Percentiles rank a stretch among this genome's conserved stretches.
Evolutionary conservation across 1,140 invertebrate species (phyloP).

Genomic region (Stenopsyche tienmushanensis): DNA sequence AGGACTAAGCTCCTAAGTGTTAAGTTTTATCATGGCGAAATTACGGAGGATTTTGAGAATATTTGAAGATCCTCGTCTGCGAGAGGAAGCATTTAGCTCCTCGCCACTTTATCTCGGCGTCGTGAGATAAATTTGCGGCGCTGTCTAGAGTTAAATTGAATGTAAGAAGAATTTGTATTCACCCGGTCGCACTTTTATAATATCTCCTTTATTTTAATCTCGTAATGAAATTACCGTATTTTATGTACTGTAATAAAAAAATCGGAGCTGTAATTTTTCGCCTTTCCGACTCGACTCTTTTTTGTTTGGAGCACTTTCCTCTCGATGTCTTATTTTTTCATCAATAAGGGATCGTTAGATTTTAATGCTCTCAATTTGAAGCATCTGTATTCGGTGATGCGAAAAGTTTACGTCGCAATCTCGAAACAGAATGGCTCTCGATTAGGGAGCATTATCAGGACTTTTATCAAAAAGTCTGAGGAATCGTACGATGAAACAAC

Average conservation of each 20-base stretch:
- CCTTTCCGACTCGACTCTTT: too few relatives aligned
- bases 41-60: neutral
- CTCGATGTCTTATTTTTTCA: too few relatives aligned
- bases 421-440: too few relatives aligned
- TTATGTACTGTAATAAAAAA: too few relatives aligned
- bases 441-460: too few relatives aligned
- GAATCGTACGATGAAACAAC: too few relatives aligned
- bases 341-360: too few relatives aligned
- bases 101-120: constrained; percentile 21
- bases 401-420: constrained; percentile 1
- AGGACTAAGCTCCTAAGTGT: neutral
- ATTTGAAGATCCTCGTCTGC: constrained; percentile 16
- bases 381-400: neutral
- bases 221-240: constrained; percentile 16
- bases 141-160: constrained; percentile 31
- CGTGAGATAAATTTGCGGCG: constrained; percentile 29
- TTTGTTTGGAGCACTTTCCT: too few relatives aligned
- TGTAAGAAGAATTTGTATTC: constrained; percentile 32
- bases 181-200: constrained; percentile 11
- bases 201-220: constrained; percentile 21
- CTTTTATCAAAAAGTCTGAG: too few relatives aligned
- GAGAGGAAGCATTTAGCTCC: constrained; percentile 12
- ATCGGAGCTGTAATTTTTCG: too few relatives aligned
- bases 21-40: neutral
- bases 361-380: neutral